Base-by-base conservation (phyloP, 2,113 vertebrate genomes). In the Rallus limicola region DNA sequence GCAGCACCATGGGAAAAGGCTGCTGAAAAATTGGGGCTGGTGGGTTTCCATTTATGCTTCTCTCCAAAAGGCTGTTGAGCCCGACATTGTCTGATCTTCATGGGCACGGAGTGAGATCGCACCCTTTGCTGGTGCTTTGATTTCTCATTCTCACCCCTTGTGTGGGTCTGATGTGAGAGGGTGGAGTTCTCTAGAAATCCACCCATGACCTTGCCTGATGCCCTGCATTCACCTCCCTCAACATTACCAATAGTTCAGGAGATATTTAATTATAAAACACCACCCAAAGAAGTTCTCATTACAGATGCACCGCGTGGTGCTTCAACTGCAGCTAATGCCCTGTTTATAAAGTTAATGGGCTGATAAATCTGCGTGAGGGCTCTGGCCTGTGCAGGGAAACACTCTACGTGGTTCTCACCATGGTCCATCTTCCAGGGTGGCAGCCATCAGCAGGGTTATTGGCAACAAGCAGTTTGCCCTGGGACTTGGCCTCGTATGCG, bases 271-370 rank as follows among this genome's bases (percentile, higher is more conserved):
- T 95, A 60, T 26, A 63, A 33, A 83, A 63, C 69, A 70, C 71
- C 83, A 77, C 69, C 62, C 63, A 71, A 72, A 95, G 80, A 90
- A 40, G 24, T 91, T 28, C 93, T 94, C 81, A 59, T 86, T 95
- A 87, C 40, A 5, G 86, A 86, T 93, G 90, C 88, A 55, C 64
- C 82, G 3, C 53, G 10, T 88, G 77, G 21, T 76, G 36, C 83
- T 77, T 36, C 56, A 94, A 85, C 33, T 64, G 42, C 78, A 69
- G 81, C 84, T 81, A 63, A 40, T 79, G 42, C 55, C 40, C 31
- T 75, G 74, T 93, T 94, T 82, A 38, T 95, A 60, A 94, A 96
- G 83, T 74, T 92, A 71, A 88, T 88, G 85, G 72, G 75, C 80
- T 95, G 93, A 75, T 94, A 86, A 91, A 76, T 87, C 70, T 31